phyloP scores from a whole-genome alignment of 2,888 invertebrate species.

The Melikaiella ostensackeni region DNA sequence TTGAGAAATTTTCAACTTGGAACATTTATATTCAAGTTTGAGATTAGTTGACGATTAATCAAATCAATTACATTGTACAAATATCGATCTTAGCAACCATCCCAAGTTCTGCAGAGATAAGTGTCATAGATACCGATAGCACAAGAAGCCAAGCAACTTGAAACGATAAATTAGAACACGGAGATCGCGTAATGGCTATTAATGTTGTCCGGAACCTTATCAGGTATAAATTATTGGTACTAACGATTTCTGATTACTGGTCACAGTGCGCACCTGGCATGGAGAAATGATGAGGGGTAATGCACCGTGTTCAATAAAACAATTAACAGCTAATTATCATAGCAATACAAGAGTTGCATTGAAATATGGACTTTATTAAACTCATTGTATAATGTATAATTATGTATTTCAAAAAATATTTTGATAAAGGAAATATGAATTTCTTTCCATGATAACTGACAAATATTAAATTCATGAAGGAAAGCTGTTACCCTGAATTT shows the following conservation, averaged over 20 bases:
- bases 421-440: neutral
- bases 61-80: neutral
- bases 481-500: neutral
- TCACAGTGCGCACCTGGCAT: neutral
- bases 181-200: neutral
- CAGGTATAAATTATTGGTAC: slow-evolving; percentile 8
- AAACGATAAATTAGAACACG: neutral
- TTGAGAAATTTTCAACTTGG: too few species aligned
- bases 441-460: too few species aligned
- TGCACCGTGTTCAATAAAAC: neutral
- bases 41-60: too few species aligned
- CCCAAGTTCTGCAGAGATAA: neutral
- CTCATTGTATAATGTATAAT: neutral
- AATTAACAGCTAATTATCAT: neutral
- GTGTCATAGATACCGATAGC: neutral
- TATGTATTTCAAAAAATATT: neutral
- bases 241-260: neutral
- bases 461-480: too few species aligned
- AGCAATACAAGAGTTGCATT: neutral
- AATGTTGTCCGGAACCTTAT: neutral
- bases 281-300: neutral
- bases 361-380: neutral
- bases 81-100: neutral
- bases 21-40: too few species aligned
- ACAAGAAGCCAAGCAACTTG: neutral